Conservation (phyloP, 23 tunicate genomes). For the Clavelina lepadiformis region DNA sequence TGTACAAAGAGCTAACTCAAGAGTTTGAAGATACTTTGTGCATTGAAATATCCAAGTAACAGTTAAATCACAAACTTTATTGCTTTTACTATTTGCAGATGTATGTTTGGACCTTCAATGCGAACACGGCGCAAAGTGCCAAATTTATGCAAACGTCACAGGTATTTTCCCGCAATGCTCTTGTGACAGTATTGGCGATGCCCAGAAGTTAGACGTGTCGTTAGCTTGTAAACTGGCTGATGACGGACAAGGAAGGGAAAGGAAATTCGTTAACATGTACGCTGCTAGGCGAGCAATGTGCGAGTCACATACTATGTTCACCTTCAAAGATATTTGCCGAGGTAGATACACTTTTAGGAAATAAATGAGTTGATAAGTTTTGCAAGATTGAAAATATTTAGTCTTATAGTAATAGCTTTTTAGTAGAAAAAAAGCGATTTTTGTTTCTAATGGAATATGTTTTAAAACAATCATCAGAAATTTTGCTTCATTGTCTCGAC, state of each 20-base stretch:
- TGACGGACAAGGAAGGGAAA: constrained; percentile 15
- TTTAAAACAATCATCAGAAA: too few species aligned
- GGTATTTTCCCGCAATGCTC: constrained; percentile 42
- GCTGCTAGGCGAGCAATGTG: constrained; percentile 43
- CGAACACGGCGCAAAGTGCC: constrained; percentile 52
- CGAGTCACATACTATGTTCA: constrained; percentile 6
- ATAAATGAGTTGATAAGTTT: too few species aligned
- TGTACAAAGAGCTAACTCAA: too few species aligned
- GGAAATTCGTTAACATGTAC: constrained; percentile 28
- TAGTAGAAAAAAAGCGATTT: too few species aligned
- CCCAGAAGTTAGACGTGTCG: constrained; percentile 24
- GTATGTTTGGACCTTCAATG: constrained; percentile 67
- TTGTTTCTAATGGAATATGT: too few species aligned
- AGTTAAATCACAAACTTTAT: neutral
- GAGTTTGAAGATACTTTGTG: too few species aligned
- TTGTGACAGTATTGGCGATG: constrained; percentile 53
- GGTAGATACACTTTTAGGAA: too few species aligned
- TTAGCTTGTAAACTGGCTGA: constrained; percentile 46
- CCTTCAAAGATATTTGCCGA: constrained; percentile 45
- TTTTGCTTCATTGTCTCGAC: too few species aligned
- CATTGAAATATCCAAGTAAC: too few species aligned
- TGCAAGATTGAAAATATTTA: too few species aligned
- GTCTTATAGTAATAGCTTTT: too few species aligned
- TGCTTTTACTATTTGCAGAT: constrained; percentile 26
- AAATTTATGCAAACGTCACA: constrained; percentile 2